phyloP scores from a whole-genome alignment of 2,113 vertebrate genomes.

The Crotophaga sulcirostris region DNA sequence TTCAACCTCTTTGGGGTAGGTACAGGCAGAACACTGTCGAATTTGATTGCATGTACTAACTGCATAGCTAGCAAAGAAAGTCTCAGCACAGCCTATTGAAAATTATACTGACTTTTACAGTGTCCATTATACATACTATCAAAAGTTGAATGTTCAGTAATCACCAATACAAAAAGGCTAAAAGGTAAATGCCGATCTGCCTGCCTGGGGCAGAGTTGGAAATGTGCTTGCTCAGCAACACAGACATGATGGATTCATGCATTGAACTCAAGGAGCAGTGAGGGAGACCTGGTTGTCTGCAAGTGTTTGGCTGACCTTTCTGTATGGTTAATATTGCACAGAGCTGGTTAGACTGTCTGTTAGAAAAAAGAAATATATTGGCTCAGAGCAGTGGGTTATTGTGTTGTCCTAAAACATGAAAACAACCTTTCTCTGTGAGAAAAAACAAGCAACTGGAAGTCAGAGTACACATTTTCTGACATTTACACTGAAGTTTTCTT shows the following conservation, averaged over 20 bases:
- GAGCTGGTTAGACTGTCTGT: constrained; percentile 2
- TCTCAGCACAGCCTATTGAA: neutral
- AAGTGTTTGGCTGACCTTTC: constrained; percentile 32
- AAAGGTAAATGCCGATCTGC: neutral
- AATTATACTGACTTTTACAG: neutral
- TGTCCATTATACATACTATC: neutral
- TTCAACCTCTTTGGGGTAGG: neutral
- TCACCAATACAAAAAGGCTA: neutral
- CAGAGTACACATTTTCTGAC: neutral
- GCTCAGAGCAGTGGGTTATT: neutral
- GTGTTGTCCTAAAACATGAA: neutral
- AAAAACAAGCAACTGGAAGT: neutral
- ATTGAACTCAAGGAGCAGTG: neutral
- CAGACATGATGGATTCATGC: neutral
- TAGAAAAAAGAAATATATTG: neutral
- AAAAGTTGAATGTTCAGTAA: neutral
- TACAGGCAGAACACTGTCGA: neutral
- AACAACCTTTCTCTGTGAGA: neutral
- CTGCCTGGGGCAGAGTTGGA: neutral
- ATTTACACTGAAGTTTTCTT: neutral
- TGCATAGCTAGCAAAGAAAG: neutral
- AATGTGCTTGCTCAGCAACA: constrained; percentile 11
- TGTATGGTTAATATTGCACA: constrained; percentile 48
- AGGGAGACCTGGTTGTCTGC: neutral
- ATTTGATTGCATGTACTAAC: neutral